phyloP scores from a whole-genome alignment of 2,888 invertebrate genomes.

The Stenichneumon culpator region DNA sequence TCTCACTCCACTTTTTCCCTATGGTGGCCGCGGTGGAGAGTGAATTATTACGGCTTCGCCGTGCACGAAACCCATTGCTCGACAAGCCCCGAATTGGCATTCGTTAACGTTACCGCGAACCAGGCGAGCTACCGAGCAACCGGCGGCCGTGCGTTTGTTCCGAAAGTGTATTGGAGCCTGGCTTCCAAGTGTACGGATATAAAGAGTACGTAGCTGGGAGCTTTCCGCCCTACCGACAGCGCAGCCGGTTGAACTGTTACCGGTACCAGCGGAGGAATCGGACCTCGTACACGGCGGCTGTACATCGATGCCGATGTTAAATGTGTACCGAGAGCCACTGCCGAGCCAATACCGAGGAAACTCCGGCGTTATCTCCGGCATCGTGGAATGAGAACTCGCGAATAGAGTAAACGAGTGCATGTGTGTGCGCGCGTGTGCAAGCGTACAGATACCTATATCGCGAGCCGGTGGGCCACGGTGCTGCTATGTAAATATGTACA shows the following conservation, averaged over 20 bases:
- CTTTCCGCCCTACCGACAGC: background rate
- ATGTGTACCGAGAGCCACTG: slow-evolving; percentile 52
- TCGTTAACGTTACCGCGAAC: slow-evolving; percentile 69
- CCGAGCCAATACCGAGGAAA: slow-evolving; percentile 24
- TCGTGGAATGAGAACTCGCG: slow-evolving; percentile 54
- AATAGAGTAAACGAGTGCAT: background rate
- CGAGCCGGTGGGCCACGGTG: slow-evolving; percentile 22
- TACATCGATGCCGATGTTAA: slow-evolving; percentile 45
- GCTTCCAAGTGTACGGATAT: slow-evolving; percentile 2
- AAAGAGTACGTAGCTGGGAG: slow-evolving; percentile 5
- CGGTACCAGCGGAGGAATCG: slow-evolving; percentile 5
- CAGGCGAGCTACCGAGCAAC: slow-evolving; percentile 55
- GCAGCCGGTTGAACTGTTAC: slow-evolving; percentile 5
- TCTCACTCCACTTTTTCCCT: background rate
- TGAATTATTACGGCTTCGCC: slow-evolving; percentile 67
- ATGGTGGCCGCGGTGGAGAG: slow-evolving; percentile 27
- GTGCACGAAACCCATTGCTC: slow-evolving; percentile 66
- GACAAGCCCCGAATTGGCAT: slow-evolving; percentile 68
- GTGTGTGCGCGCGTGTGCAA: background rate
- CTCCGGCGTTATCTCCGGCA: slow-evolving; percentile 10
- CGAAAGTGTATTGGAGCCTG: slow-evolving; percentile 14
- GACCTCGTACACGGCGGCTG: background rate
- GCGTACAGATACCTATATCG: slow-evolving; percentile 14
- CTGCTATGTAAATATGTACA: slow-evolving; percentile 65
- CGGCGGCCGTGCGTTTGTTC: slow-evolving; percentile 26